These are phyloP conservation scores for Macrobrachium nipponense DNA, from an alignment of 1,140 invertebrate genomes.

Conservation along the genomic window DNA sequence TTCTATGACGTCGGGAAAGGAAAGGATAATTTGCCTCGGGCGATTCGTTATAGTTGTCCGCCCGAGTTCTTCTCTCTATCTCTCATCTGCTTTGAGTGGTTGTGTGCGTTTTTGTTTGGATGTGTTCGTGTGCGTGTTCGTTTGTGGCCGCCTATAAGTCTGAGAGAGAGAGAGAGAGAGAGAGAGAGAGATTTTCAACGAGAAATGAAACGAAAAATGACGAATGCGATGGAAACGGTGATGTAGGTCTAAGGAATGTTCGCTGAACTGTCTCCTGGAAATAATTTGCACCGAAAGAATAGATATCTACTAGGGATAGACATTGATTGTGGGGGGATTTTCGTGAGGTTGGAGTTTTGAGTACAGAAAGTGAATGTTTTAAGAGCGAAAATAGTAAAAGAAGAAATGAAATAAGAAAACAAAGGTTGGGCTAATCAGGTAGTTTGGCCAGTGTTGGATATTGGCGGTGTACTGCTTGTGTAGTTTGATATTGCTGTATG, in stretches of 20 bases:
- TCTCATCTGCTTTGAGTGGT: slow-evolving; percentile 5
- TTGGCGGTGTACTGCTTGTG: too few species aligned
- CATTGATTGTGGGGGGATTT: background rate
- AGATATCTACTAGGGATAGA: background rate
- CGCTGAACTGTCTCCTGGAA: too few species aligned
- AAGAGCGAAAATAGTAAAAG: too few species aligned
- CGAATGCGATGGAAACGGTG: slow-evolving; percentile 1
- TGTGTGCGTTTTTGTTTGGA: background rate
- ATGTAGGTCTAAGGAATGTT: background rate
- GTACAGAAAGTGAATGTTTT: background rate
- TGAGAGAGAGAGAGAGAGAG: slow-evolving; percentile 11
- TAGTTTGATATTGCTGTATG: too few species aligned
- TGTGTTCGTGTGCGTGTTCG: slow-evolving; percentile 1
- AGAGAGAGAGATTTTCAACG: slow-evolving; percentile 26
- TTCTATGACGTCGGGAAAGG: too few species aligned
- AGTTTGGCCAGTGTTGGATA: background rate
- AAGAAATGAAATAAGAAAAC: background rate
- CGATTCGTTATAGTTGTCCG: background rate
- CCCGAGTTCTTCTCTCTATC: slow-evolving; percentile 1
- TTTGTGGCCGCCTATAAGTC: slow-evolving; percentile 19
- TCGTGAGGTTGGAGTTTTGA: background rate
- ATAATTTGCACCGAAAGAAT: too few species aligned
- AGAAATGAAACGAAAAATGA: slow-evolving; percentile 7
- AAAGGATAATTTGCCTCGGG: background rate
- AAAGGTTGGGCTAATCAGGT: background rate